Conservation (phyloP, 2,113 vertebrate species). For the Saccopteryx leptura region DNA sequence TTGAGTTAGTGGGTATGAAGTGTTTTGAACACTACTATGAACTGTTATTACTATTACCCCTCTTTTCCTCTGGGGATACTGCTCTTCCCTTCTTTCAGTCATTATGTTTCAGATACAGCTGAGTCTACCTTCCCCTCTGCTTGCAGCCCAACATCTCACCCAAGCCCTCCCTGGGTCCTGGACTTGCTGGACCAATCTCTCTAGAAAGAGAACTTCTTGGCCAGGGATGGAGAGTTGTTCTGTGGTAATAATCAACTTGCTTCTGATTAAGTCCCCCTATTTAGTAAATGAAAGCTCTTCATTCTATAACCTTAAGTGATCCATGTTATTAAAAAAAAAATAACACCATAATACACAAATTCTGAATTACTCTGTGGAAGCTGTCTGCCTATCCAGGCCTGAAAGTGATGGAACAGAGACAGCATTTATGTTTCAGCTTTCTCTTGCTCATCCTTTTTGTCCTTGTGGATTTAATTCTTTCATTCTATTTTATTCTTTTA, state of each 20-base stretch:
- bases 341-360: neutral
- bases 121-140: neutral
- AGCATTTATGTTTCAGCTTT: neutral
- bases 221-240: neutral
- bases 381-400: neutral
- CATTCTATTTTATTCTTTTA: constrained; percentile 14
- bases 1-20: neutral
- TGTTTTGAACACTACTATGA: neutral
- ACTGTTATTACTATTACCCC: neutral
- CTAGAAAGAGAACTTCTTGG: constrained; percentile 25
- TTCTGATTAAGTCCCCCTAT: neutral
- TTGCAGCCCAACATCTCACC: neutral
- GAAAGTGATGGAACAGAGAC: neutral
- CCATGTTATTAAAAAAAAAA: constrained; percentile 41
- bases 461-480: neutral
- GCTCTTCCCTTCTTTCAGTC: neutral
- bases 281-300: neutral
- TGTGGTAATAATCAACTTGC: neutral
- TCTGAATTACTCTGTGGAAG: neutral
- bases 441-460: neutral
- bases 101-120: neutral
- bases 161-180: neutral
- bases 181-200: neutral
- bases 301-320: neutral
- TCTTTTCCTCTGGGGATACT: neutral